Evolutionary conservation across 2,888 invertebrate genomes (phyloP).

Genomic region (Boloria selene): DNA sequence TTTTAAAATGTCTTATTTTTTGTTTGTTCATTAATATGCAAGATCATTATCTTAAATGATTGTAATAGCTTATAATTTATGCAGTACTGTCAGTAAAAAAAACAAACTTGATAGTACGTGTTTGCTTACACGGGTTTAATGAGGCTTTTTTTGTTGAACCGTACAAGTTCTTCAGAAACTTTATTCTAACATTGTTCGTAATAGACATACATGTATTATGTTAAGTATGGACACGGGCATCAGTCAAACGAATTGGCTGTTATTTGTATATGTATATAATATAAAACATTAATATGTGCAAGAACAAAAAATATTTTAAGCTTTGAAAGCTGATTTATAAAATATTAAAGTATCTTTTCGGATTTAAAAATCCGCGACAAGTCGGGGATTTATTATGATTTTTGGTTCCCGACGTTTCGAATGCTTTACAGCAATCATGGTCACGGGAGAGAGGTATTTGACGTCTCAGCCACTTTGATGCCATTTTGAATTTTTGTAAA

Average conservation of each 20-base stretch:
- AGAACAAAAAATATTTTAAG: not conserved
- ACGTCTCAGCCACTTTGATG: too few relatives aligned
- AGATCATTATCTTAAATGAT: slow-evolving; percentile 74
- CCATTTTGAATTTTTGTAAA: too few relatives aligned
- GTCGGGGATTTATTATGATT: too few relatives aligned
- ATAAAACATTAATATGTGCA: too few relatives aligned
- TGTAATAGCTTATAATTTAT: slow-evolving; percentile 74
- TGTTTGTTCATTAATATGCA: slow-evolving; percentile 58
- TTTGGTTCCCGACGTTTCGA: too few relatives aligned
- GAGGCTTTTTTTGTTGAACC: slow-evolving; percentile 31
- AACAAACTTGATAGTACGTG: slow-evolving; percentile 39
- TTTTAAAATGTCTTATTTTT: slow-evolving; percentile 44
- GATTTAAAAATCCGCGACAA: too few relatives aligned
- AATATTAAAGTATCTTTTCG: too few relatives aligned
- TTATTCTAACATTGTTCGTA: slow-evolving; percentile 10
- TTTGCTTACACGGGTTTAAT: slow-evolving; percentile 38
- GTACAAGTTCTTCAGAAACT: slow-evolving; percentile 22
- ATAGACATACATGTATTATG: slow-evolving; percentile 6
- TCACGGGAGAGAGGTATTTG: too few relatives aligned
- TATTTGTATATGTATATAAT: not conserved
- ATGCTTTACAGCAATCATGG: too few relatives aligned
- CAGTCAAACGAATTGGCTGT: not conserved
- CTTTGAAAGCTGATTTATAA: too few relatives aligned
- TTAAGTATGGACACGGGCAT: not conserved
- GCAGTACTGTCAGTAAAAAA: slow-evolving; percentile 58